These are phyloP conservation scores for Lumbricus terrestris DNA, from an alignment of 2,888 invertebrate genomes.

Conservation along the genomic window DNA sequence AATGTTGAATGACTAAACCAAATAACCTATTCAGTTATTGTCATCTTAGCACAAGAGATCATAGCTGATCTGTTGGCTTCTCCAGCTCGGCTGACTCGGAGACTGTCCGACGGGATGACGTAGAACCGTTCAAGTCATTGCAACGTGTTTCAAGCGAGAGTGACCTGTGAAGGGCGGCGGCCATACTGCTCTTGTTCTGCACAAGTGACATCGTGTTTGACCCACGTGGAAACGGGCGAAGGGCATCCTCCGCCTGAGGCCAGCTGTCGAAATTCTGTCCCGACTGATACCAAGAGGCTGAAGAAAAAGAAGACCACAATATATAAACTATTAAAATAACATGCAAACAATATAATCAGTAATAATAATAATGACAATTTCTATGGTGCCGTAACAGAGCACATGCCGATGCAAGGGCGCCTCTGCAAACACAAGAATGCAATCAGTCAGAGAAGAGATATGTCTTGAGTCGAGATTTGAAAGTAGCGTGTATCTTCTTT, in stretches of 20 bases:
- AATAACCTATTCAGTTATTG: not conserved
- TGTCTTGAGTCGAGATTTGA: no score
- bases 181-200: not conserved
- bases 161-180: not conserved
- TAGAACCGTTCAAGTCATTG: not conserved
- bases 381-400: no score
- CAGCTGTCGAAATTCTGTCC: constrained; percentile 38
- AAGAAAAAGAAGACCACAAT: not conserved
- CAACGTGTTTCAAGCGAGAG: not conserved
- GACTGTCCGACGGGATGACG: not conserved
- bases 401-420: no score
- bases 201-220: constrained; percentile 37
- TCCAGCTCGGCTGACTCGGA: not conserved
- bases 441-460: no score
- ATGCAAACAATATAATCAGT: not conserved
- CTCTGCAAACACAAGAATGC: no score
- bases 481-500: no score
- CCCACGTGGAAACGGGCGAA: constrained; percentile 39
- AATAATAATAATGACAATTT: no score
- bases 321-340: not conserved
- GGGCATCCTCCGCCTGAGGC: constrained; percentile 37
- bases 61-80: not conserved
- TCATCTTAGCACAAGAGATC: not conserved
- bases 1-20: not conserved
- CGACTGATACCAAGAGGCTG: constrained; percentile 42